Percentiles rank a stretch among this genome's conserved stretches.
phyloP scores from a whole-genome alignment of 1,140 invertebrate species.

The Drosophila setifemur region DNA sequence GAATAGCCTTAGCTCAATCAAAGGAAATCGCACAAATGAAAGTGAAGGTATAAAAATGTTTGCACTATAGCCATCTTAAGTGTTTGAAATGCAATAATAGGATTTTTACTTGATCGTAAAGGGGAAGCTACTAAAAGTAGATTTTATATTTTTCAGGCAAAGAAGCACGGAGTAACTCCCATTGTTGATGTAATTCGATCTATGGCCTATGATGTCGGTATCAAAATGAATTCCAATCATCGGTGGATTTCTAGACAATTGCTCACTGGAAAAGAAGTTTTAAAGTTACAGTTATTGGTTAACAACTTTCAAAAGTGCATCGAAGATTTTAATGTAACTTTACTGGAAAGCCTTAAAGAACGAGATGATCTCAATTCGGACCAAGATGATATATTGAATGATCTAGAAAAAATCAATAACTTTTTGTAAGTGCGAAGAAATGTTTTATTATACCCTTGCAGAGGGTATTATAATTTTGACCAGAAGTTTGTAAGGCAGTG shows the following conservation, averaged over 20 bases:
- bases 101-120: too few species aligned
- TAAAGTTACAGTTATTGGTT: slow-evolving; percentile 24
- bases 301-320: slow-evolving; percentile 25
- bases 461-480: too few species aligned
- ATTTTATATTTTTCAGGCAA: slow-evolving; percentile 3
- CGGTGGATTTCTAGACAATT: slow-evolving; percentile 45
- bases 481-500: too few species aligned
- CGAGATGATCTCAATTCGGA: slow-evolving; percentile 33
- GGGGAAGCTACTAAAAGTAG: too few species aligned
- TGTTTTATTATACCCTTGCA: too few species aligned
- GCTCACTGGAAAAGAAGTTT: slow-evolving; percentile 32
- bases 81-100: too few species aligned
- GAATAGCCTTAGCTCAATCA: slow-evolving; percentile 94
- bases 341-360: slow-evolving; percentile 40
- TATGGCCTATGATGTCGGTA: slow-evolving; percentile 32
- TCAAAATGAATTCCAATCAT: slow-evolving; percentile 37
- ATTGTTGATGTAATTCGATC: slow-evolving; percentile 39
- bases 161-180: slow-evolving; percentile 17
- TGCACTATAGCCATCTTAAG: too few species aligned
- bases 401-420: slow-evolving; percentile 39
- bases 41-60: slow-evolving; percentile 88
- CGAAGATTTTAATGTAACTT: slow-evolving; percentile 14
- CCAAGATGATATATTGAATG: slow-evolving; percentile 32
- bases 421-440: slow-evolving; percentile 16
- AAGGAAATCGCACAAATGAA: slow-evolving; percentile 96